A percentile compares a stretch with the other conserved stretches of the same genome.
Conservation (phyloP, 2,113 vertebrate species). For the Fulica atra region DNA sequence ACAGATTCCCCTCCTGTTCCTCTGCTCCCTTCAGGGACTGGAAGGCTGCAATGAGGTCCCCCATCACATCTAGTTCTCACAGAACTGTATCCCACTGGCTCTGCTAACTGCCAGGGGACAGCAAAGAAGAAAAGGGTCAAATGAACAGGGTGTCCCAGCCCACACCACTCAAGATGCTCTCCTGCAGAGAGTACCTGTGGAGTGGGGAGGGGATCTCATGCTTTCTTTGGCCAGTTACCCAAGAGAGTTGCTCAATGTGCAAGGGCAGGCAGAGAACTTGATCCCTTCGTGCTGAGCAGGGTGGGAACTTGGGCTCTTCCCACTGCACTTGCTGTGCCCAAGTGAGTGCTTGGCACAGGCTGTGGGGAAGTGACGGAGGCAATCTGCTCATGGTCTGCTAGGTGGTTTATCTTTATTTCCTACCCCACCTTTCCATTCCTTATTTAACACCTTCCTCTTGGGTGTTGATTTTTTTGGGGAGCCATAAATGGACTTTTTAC, state of each 20-base stretch:
- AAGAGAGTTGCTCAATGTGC: background rate
- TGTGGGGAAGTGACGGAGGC: fast-evolving
- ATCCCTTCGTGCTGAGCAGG: background rate
- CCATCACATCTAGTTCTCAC: background rate
- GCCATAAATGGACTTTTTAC: background rate
- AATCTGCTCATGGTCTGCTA: background rate
- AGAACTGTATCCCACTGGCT: background rate
- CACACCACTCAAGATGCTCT: background rate
- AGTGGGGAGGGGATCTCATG: background rate
- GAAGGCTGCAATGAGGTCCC: too few relatives aligned
- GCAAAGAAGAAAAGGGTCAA: background rate
- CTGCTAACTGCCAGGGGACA: background rate
- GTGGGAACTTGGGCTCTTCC: background rate
- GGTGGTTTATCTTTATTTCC: background rate
- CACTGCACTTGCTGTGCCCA: background rate
- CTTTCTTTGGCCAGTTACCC: background rate
- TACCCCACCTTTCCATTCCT: background rate
- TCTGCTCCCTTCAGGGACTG: too few relatives aligned
- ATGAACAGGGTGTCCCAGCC: background rate
- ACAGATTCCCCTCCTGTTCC: too few relatives aligned
- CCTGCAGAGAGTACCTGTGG: background rate
- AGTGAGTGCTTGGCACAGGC: background rate
- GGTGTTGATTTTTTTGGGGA: fast-evolving
- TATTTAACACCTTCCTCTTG: background rate
- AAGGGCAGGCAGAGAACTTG: background rate